A percentile compares a stretch with the other conserved stretches of the same genome.
Evolutionary conservation across 2,797 vertebrate species (phyloP).

Genomic region (Coranthus polyacanthus): DNA sequence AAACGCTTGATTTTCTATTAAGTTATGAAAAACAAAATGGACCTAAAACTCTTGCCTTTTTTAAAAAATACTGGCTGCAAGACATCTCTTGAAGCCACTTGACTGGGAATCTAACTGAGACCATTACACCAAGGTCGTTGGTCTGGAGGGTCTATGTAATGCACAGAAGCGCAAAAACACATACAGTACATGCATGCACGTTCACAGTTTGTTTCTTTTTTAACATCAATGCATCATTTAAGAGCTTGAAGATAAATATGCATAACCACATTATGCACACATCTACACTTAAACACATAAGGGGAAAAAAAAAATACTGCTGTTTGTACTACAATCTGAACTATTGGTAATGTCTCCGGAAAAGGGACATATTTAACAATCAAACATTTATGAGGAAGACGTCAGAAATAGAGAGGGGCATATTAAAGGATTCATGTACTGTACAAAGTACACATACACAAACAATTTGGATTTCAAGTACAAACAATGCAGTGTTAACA

Average conservation of each 20-base stretch:
- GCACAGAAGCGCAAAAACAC: background rate
- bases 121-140: no score
- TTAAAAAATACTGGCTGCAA: no score
- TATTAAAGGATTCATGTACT: background rate
- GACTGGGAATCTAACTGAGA: no score
- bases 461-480: slow-evolving; percentile 3
- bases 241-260: background rate
- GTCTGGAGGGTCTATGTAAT: background rate
- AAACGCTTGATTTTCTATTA: no score
- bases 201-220: slow-evolving; percentile 3
- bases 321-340: background rate
- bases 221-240: background rate
- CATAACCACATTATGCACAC: background rate
- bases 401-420: background rate
- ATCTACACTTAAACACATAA: background rate
- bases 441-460: background rate
- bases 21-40: no score
- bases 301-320: background rate
- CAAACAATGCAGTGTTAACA: background rate
- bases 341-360: background rate
- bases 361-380: slow-evolving; percentile 8
- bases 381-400: slow-evolving; percentile 4
- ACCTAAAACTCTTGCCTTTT: no score
- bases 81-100: no score
- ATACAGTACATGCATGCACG: background rate